Conservation (phyloP, 2,113 vertebrate genomes). For the Canis aureus region DNA sequence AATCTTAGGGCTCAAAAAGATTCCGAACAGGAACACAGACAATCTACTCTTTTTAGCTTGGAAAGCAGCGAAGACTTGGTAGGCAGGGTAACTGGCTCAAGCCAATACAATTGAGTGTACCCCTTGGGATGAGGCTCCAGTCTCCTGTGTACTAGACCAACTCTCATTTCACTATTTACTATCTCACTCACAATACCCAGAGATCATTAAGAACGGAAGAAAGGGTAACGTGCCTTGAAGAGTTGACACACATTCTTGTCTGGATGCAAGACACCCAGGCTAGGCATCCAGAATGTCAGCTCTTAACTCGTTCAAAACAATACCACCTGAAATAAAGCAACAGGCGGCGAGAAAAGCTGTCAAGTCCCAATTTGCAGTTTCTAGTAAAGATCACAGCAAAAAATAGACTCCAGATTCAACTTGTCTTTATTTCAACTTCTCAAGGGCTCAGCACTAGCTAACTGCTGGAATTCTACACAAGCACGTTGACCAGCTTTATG, state of each 20-base stretch:
- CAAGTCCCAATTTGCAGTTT: conserved; percentile 64
- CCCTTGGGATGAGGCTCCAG: neutral
- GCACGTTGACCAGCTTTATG: conserved; percentile 82
- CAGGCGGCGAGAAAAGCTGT: conserved; percentile 70
- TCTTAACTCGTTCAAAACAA: conserved; percentile 75
- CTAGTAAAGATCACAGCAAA: conserved; percentile 51
- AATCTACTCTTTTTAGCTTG: neutral
- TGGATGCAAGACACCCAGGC: conserved; percentile 52
- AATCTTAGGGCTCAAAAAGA: neutral
- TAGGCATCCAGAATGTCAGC: conserved; percentile 68
- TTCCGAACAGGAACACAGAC: neutral
- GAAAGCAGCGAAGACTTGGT: neutral
- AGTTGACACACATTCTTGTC: conserved; percentile 46
- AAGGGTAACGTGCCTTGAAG: conserved; percentile 44
- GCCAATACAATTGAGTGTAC: neutral
- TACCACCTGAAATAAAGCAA: conserved; percentile 82
- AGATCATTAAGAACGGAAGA: conserved; percentile 67
- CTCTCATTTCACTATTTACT: neutral
- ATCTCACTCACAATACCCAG: neutral
- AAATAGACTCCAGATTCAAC: conserved; percentile 73
- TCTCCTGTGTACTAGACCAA: neutral
- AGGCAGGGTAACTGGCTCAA: neutral
- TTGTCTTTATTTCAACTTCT: conserved; percentile 70
- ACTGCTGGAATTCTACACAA: conserved; percentile 73
- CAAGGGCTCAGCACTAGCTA: conserved; percentile 59